These are phyloP conservation scores for Gastracanthus pulcherrimus DNA, from an alignment of 2,888 invertebrate genomes.

Conservation along the genomic window DNA sequence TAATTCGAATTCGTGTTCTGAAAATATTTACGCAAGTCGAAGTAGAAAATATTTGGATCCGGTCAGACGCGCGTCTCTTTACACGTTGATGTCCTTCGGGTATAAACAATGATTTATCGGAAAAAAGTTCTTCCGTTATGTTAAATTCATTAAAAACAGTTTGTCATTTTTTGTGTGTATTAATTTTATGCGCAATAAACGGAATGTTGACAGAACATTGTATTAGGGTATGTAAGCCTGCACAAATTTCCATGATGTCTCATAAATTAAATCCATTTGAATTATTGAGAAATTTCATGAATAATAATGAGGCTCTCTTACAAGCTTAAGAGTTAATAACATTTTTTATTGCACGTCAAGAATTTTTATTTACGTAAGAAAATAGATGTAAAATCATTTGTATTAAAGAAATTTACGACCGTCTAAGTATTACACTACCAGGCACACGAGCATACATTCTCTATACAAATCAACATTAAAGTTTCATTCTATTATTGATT, in stretches of 20 bases:
- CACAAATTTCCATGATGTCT: constrained; percentile 41
- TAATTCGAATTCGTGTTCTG: neutral
- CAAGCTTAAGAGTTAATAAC: constrained; percentile 17
- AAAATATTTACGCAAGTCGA: neutral
- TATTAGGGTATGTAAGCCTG: neutral
- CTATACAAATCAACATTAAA: too few relatives aligned
- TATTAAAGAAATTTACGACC: constrained; percentile 37
- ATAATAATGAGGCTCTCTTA: constrained; percentile 37
- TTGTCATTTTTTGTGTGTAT: neutral
- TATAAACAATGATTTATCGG: too few relatives aligned
- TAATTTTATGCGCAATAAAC: constrained; percentile 6
- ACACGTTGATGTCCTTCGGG: neutral
- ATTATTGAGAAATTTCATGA: constrained; percentile 55
- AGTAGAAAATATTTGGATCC: neutral
- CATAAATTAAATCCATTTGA: constrained; percentile 48
- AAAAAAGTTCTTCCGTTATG: too few relatives aligned
- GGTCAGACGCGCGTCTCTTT: neutral
- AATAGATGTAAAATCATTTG: neutral
- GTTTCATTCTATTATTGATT: too few relatives aligned
- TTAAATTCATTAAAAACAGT: neutral
- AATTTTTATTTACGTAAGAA: neutral
- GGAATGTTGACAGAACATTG: constrained; percentile 15
- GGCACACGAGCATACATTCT: too few relatives aligned
- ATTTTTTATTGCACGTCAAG: constrained; percentile 19
- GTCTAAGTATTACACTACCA: constrained; percentile 8